phyloP scores from a whole-genome alignment of 2,888 invertebrate species.

The Stratiomys singularior region DNA sequence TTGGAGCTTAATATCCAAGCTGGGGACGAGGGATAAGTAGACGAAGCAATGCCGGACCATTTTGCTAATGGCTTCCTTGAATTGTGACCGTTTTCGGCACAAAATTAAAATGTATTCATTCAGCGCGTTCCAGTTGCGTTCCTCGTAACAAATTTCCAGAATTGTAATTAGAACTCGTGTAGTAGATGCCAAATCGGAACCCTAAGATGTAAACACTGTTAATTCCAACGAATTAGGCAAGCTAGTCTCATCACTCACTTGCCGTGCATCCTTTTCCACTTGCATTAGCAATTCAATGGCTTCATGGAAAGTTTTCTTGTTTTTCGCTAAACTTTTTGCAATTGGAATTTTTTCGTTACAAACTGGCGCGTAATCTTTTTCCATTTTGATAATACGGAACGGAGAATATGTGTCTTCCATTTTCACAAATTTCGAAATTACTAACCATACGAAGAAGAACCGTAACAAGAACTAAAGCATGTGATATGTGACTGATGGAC shows the following conservation, averaged over 20 bases:
- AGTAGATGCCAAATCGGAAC: slow-evolving; percentile 84
- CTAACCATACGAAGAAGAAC: too few relatives aligned
- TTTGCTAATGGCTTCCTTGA: slow-evolving; percentile 92
- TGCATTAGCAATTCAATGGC: slow-evolving; percentile 36
- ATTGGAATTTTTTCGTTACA: slow-evolving; percentile 89
- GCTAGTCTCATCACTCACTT: neutral
- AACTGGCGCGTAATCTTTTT: slow-evolving; percentile 87
- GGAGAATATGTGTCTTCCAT: slow-evolving; percentile 28
- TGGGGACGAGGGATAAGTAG: slow-evolving; percentile 86
- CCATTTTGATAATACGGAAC: slow-evolving; percentile 70
- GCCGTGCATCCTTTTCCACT: slow-evolving; percentile 54
- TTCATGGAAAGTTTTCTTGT: slow-evolving; percentile 63
- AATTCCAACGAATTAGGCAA: neutral
- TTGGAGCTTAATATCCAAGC: slow-evolving; percentile 84
- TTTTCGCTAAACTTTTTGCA: slow-evolving; percentile 70
- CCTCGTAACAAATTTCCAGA: slow-evolving; percentile 85
- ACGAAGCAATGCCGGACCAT: slow-evolving; percentile 91
- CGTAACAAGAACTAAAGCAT: too few relatives aligned
- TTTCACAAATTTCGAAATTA: neutral
- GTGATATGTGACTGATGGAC: too few relatives aligned
- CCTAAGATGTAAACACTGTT: slow-evolving; percentile 34
- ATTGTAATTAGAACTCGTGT: slow-evolving; percentile 87
- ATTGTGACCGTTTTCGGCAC: slow-evolving; percentile 85
- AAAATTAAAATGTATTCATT: slow-evolving; percentile 90
- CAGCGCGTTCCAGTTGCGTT: slow-evolving; percentile 86